Evolutionary conservation across 2,888 invertebrate species (phyloP), one percentile per base, ranked within the genome.

Genomic region (Arge pagana): DNA sequence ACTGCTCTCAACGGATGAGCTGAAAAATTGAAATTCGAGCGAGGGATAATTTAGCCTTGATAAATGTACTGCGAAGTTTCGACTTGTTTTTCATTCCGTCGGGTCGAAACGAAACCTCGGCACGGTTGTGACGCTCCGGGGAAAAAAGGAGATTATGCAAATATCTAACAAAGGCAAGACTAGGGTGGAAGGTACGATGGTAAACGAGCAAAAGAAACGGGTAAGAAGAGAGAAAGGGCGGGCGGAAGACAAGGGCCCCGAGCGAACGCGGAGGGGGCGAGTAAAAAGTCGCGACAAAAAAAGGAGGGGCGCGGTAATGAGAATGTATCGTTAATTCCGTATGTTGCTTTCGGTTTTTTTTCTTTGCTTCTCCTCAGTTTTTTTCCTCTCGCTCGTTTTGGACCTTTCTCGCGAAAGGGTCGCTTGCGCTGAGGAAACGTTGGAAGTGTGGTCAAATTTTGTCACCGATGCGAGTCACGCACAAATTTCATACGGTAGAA

Each of bases 311-410:
- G 21, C 10, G 21, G 45, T 33, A 45, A 45, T 45, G 35, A 45
- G 45, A 45, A 45, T 45, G 33, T 45, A 45, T 45, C 45, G 31
- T 45, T 45, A 45, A 45, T 45, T 45, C 33, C 45, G n/a, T n/a
- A n/a, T n/a, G n/a, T n/a, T n/a, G n/a, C n/a, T n/a, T n/a, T n/a
- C n/a, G n/a, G n/a, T n/a, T n/a, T n/a, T n/a, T 45, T 45, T 15
- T 24, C 23, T 4, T 8, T 11, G 45, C 45, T 26, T 26, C 24
- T 33, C 23, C 33, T 31, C 33, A 13, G 13, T 3, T 26, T 21
- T 33, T 23, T 33, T 33, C 35, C 23, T 45, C 33, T 33, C 35
- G 23, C 23, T 33, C 39, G 31, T 30, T 33, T 45, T 33, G 21
- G 35, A 45, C 45, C 35, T 45, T 45, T n/a, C n/a, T n/a, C n/a